Evolutionary conservation across 1,140 invertebrate genomes (phyloP), one percentile per base, ranked within the genome.

Genomic region (Carcinoscorpius rotundicauda): DNA sequence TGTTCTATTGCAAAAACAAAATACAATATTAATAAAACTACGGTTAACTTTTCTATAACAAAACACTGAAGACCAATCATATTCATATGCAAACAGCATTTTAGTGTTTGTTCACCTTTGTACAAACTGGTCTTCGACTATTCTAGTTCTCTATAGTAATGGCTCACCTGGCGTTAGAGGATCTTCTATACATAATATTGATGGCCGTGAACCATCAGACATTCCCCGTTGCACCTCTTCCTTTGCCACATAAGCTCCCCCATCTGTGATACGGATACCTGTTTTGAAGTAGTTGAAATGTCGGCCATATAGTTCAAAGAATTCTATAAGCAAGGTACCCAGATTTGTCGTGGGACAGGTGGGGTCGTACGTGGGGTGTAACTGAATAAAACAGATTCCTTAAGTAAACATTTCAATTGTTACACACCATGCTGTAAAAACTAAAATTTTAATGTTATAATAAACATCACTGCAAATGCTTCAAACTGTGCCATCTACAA

Each of bases 271-370:
- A 60, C 93, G 81, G 73, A 99, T 98, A 62, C 88, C 96, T 70
- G 92, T 93, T 74, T 91, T 91, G 69, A 94, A 84, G 75, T 98
- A 95, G 79, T 99, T 98, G 77, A 98, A 98, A 75, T 94, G 89
- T 65, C 89, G 82, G 49, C 96, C 96, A 78, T 98, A 99, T 51
- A 98, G 79, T 79, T 98, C 95, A 76, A 98, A 93, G 82, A 98
- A 98, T 81, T 98, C 93, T 66, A 98, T 90, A 65, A 99, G 81
- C 68, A 98, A 80, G 63, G 97, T 90, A 66, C 94, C 96, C 52
- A 98, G 80, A 81, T 98, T 98, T 58, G 82, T 81, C 63, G 10
- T 81, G 29, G 70, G 67, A 52, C 69, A 67, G 58, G 81, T 80
- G 52, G 78, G 75, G 73, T 88, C 83, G 68, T 81, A 80, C 70